Percentiles rank a stretch among this genome's conserved stretches.
Evolutionary conservation across 2,797 vertebrate genomes (phyloP).

Genomic region (Clarias platycephalus): DNA sequence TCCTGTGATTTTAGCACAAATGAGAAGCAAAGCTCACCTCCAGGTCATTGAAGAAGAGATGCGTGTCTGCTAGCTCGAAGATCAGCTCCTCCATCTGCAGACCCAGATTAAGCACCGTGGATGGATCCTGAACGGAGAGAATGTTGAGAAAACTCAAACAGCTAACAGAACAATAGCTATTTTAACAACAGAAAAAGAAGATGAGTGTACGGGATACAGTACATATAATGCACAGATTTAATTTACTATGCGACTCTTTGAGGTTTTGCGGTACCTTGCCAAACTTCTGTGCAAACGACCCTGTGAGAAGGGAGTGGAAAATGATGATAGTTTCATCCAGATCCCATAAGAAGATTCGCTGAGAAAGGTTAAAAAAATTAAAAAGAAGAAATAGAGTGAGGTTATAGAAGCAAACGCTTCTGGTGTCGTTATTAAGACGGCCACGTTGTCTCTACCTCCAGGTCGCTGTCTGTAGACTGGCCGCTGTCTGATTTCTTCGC

Average conservation of each 20-base stretch:
- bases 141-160: background rate
- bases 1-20: background rate
- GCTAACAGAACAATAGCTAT: background rate
- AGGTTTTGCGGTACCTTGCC: constrained; percentile 81
- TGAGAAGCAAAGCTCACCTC: constrained; percentile 74
- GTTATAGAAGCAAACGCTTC: background rate
- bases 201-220: background rate
- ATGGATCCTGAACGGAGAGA: constrained; percentile 79
- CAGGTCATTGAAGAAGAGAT: constrained; percentile 98
- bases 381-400: background rate
- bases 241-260: background rate
- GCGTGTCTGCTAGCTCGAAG: constrained; percentile 97
- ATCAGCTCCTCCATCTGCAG: constrained; percentile 99
- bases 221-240: background rate
- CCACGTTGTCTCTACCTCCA: constrained; percentile 74
- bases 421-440: background rate
- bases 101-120: constrained; percentile 90
- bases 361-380: constrained; percentile 19
- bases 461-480: constrained; percentile 83
- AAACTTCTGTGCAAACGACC: constrained; percentile 95
- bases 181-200: too few relatives aligned
- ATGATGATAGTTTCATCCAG: constrained; percentile 98
- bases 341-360: constrained; percentile 97
- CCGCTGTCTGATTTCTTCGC: constrained; percentile 84
- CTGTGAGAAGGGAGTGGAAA: constrained; percentile 97